phyloP scores from a whole-genome alignment of 2,888 invertebrate species.

The Villa cingulata region DNA sequence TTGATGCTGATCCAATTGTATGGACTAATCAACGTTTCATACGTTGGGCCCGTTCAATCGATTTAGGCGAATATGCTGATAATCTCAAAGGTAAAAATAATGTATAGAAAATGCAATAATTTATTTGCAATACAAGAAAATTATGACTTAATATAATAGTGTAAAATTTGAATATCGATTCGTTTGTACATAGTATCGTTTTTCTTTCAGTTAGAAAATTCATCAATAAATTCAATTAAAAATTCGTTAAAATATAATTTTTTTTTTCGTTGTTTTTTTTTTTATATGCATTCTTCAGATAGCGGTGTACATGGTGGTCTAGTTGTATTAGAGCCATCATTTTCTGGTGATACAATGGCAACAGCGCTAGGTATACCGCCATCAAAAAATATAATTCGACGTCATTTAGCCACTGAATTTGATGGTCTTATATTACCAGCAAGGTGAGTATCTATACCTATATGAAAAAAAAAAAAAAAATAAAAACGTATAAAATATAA shows the following conservation, averaged over 20 bases:
- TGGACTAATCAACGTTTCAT: slow-evolving; percentile 94
- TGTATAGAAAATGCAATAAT: too few relatives aligned
- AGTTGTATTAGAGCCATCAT: slow-evolving; percentile 84
- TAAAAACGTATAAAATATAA: too few relatives aligned
- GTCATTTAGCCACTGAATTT: slow-evolving; percentile 82
- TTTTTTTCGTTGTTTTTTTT: neutral
- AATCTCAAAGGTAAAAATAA: slow-evolving; percentile 82
- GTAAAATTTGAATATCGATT: too few relatives aligned
- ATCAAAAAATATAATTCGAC: slow-evolving; percentile 81
- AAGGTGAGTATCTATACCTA: slow-evolving; percentile 59
- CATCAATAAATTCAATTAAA: too few relatives aligned
- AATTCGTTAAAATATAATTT: too few relatives aligned
- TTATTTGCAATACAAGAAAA: too few relatives aligned
- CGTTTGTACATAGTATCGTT: too few relatives aligned
- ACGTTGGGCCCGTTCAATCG: slow-evolving; percentile 86
- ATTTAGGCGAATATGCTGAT: slow-evolving; percentile 84
- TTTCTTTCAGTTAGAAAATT: too few relatives aligned
- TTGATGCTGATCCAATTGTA: slow-evolving; percentile 81
- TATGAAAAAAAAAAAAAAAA: too few relatives aligned
- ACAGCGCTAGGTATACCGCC: slow-evolving; percentile 84
- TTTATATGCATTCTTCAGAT: slow-evolving; percentile 41
- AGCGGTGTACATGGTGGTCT: slow-evolving; percentile 92
- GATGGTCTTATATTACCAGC: slow-evolving; percentile 84
- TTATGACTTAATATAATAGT: too few relatives aligned
- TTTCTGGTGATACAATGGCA: slow-evolving; percentile 90